These are phyloP conservation scores for Odontamblyopus lacepedii DNA, from an alignment of 2,797 vertebrate genomes.

Conservation along the genomic window DNA sequence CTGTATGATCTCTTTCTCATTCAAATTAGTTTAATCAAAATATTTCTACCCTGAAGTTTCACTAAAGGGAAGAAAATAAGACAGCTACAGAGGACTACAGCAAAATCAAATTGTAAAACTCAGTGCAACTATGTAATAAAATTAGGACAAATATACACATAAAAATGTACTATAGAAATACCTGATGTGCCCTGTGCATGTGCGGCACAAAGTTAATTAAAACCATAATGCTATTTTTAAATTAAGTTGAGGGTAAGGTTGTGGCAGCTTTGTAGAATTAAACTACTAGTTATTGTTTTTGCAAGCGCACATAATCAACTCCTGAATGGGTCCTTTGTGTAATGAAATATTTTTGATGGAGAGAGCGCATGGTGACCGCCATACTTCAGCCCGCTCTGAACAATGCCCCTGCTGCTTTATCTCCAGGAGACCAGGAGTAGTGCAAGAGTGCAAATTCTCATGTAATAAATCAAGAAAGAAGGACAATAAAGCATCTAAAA, in stretches of 20 bases:
- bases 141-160: slow-evolving; percentile 4
- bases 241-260: neutral
- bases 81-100: slow-evolving; percentile 12
- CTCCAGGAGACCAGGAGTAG: slow-evolving; percentile 32
- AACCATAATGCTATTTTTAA: slow-evolving; percentile 15
- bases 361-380: slow-evolving; percentile 43
- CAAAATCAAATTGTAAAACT: slow-evolving; percentile 14
- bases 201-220: neutral
- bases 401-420: slow-evolving; percentile 45
- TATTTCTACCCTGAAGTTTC: slow-evolving; percentile 21
- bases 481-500: slow-evolving; percentile 16
- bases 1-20: slow-evolving; percentile 35
- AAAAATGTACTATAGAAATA: slow-evolving; percentile 3
- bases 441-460: slow-evolving; percentile 49
- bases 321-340: slow-evolving; percentile 50
- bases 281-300: slow-evolving; percentile 6
- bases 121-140: slow-evolving; percentile 18
- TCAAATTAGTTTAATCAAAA: slow-evolving; percentile 22
- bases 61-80: slow-evolving; percentile 20
- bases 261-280: slow-evolving; percentile 27
- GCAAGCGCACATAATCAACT: slow-evolving; percentile 23
- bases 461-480: slow-evolving; percentile 14
- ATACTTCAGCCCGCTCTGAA: slow-evolving; percentile 45
- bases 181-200: slow-evolving; percentile 17
- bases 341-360: slow-evolving; percentile 46